A percentile compares a stretch with the other conserved stretches of the same genome.
Evolutionary conservation across 2,113 vertebrate species (phyloP).

Genomic region (Cyprinodon brontotheroides): DNA sequence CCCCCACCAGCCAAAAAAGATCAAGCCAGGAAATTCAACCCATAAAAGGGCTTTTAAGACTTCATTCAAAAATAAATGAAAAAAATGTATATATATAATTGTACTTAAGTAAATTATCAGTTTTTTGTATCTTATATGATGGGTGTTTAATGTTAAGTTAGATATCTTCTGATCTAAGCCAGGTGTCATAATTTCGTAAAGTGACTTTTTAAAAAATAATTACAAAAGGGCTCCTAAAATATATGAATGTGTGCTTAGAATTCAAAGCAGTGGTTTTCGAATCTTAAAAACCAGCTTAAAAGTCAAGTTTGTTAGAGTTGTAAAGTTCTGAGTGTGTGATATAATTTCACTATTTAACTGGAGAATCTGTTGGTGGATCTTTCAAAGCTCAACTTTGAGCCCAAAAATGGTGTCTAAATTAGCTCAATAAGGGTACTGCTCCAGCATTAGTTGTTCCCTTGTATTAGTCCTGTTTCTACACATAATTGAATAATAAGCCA

Average conservation of each 20-base stretch:
- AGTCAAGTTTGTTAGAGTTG: neutral
- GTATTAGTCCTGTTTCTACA: neutral
- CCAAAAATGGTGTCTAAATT: neutral
- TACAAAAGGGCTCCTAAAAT: neutral
- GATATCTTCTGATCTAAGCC: neutral
- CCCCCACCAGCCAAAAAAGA: slow-evolving; percentile 56
- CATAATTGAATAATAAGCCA: neutral
- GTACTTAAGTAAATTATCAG: neutral
- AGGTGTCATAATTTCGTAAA: neutral
- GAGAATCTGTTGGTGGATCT: neutral
- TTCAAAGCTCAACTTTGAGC: neutral
- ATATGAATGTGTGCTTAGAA: neutral
- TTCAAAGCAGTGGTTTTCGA: neutral
- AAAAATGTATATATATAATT: neutral
- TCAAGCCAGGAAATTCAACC: neutral
- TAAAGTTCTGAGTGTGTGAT: neutral
- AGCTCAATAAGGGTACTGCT: no score
- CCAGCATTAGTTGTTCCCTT: neutral
- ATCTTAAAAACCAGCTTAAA: neutral
- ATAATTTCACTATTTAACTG: neutral
- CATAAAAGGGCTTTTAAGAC: neutral
- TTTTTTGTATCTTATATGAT: no score
- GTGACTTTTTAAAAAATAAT: neutral
- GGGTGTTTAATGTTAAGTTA: neutral
- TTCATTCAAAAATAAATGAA: neutral